phyloP scores from a whole-genome alignment of 2,888 invertebrate genomes.

The Iphiclides podalirius region DNA sequence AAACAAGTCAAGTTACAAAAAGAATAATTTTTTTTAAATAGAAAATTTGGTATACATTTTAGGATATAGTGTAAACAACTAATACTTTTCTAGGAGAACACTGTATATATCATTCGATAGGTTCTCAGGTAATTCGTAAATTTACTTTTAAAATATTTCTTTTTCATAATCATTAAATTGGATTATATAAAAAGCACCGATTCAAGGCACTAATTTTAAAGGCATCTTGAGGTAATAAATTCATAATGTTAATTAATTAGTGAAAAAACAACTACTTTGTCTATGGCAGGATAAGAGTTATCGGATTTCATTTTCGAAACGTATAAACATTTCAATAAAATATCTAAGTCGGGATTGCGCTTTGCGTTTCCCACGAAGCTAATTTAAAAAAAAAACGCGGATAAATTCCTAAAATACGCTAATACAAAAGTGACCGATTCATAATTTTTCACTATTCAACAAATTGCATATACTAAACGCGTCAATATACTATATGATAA shows the following conservation, averaged over 20 bases:
- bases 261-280: background rate
- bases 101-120: too few relatives aligned
- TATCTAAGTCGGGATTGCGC: too few relatives aligned
- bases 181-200: constrained; percentile 5
- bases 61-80: background rate
- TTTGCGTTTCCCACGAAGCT: background rate
- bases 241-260: background rate
- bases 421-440: background rate
- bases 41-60: background rate
- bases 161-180: too few relatives aligned
- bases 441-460: background rate
- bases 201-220: constrained; percentile 3
- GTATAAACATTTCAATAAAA: too few relatives aligned
- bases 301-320: too few relatives aligned
- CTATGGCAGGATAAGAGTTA: background rate
- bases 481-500: background rate
- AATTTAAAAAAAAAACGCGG: background rate
- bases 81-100: background rate
- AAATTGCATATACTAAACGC: background rate
- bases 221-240: background rate
- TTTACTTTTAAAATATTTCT: background rate
- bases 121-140: too few relatives aligned
- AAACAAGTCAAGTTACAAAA: background rate
- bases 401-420: background rate
- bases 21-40: background rate